Evolutionary conservation across 1,140 invertebrate species (phyloP), one percentile per base, ranked within the genome.

Genomic region (Kradibia gibbosae): DNA sequence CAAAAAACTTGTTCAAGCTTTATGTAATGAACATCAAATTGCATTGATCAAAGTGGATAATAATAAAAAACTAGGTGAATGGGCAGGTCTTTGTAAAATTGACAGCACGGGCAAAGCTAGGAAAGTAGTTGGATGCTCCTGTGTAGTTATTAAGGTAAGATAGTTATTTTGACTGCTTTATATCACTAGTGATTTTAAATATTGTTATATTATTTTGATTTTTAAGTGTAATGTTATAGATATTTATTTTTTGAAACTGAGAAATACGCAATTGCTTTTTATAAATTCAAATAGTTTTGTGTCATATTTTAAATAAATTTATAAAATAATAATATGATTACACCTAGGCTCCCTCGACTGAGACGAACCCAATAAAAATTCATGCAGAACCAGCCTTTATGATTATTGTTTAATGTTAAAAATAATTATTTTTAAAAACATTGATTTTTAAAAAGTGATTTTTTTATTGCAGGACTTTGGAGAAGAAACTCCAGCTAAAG

Each of bases 11-110:
- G 97, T 99, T n/a, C 97, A 99, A 89, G 98, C 98, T 62, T 94
- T 99, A 34, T 99, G 99, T 93, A 97, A 97, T 80, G 98, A 99
- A 92, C 99, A 99, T 92, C 95, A 97, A 89, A 99, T 99, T 90
- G 97, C 98, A 78, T 92, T 99, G 50, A 96, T 99, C 80, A 98
- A 98, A 92, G 98, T 99, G 78, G 98, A 99, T 89, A 98, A 98
- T 92, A 99, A 99, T 92, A 99, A 99, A 91, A 99, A 99, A 89
- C 94, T 99, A 31, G 99, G 99, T 45, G 99, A 99, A 94, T 99
- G 98, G 98, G 96, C 98, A 83, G 99, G 99, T 84, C 94, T 99
- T 50, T 99, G 99, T 92, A 99, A 99, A 93, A 98, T 99, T 88
- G 99, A 99, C 92, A 99, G 97, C 88, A 97, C 99, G 85, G 99